Base-by-base conservation (phyloP, 2,888 invertebrate species). In the Cremastobaeus sp. region DNA sequence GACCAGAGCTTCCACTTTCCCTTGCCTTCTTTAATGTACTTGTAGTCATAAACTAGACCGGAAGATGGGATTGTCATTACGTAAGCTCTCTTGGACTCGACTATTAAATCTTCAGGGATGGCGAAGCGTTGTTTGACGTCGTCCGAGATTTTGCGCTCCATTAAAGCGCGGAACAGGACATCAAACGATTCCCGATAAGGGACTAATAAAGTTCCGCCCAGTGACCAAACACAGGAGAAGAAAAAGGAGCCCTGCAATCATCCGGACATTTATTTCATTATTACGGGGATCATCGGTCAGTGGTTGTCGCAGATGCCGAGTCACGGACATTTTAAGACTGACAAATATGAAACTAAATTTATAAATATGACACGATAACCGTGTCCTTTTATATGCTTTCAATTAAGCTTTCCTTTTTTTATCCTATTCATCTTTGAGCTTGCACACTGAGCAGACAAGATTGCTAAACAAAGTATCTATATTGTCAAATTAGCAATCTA, bases 1-100 rank as follows among this genome's bases (percentile, higher is more conserved):
- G 92, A 89, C 97, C 98, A 98, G 0, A 91, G 91, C 80, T 93
- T 94, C 98, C 98, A 98, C 84, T 92, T 93, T 0, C 98, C 98
- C 89, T 93, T 95, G 77, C 93, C 96, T 89, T 96, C 96, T 89
- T 96, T 96, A 35, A 95, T 92, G 86, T 93, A 98, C 72, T 94
- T 92, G 88, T 95, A 98, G 85, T 97, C 97, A 84, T 93, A 97
- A 1, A 98, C 95, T 0, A 92, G 91, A 25, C 94, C 95, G 1
- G 92, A 91, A 76, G 92, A 92, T 0, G 98, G 98, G 77, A 97
- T 91, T 0, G 91, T 91, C 77, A 94, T 94, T 78, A 95, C 93
- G 82, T 96, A 97, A 0, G 94, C 92, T 81, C 95, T 95, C 9
- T 87, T 74, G 1, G 59, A 34, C 11, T 75, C 68, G 20, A 64